phyloP scores from a whole-genome alignment of 2,888 invertebrate genomes.

The Aethes cnicana region DNA sequence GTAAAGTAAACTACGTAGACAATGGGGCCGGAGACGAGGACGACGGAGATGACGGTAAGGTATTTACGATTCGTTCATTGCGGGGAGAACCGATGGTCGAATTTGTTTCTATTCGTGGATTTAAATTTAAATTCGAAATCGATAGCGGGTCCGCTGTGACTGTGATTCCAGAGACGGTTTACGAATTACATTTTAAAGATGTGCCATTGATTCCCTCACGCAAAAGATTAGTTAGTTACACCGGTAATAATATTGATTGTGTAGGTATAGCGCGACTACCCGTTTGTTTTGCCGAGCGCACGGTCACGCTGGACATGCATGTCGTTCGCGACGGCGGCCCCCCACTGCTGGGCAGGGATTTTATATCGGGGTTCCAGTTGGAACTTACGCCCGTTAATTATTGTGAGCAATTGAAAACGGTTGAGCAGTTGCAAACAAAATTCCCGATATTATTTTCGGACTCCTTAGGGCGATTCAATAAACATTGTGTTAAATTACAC shows the following conservation, averaged over 20 bases:
- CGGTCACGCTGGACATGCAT: slow-evolving; percentile 13
- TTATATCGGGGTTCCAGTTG: slow-evolving; percentile 28
- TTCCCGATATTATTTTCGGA: slow-evolving; percentile 26
- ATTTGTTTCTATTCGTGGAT: neutral
- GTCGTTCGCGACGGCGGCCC: slow-evolving; percentile 31
- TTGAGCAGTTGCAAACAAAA: neutral
- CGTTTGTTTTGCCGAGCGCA: slow-evolving; percentile 4
- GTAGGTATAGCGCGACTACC: slow-evolving; percentile 7
- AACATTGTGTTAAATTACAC: slow-evolving; percentile 3
- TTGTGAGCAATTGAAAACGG: neutral
- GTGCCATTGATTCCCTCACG: neutral
- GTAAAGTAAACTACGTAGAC: slow-evolving; percentile 8
- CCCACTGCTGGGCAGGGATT: slow-evolving; percentile 33
- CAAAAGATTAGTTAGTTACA: neutral
- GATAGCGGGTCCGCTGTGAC: neutral
- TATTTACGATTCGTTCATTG: slow-evolving; percentile 2
- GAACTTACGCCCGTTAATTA: slow-evolving; percentile 12
- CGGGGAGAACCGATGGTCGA: slow-evolving; percentile 8
- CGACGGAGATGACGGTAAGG: slow-evolving; percentile 9
- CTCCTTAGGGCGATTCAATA: slow-evolving; percentile 18
- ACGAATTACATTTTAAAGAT: neutral
- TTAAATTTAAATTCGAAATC: neutral
- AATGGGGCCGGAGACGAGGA: slow-evolving; percentile 2
- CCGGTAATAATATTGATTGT: slow-evolving; percentile 4
- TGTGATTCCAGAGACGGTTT: neutral